Base-by-base conservation (phyloP, 2,888 invertebrate genomes). In the Hesperia comma region DNA sequence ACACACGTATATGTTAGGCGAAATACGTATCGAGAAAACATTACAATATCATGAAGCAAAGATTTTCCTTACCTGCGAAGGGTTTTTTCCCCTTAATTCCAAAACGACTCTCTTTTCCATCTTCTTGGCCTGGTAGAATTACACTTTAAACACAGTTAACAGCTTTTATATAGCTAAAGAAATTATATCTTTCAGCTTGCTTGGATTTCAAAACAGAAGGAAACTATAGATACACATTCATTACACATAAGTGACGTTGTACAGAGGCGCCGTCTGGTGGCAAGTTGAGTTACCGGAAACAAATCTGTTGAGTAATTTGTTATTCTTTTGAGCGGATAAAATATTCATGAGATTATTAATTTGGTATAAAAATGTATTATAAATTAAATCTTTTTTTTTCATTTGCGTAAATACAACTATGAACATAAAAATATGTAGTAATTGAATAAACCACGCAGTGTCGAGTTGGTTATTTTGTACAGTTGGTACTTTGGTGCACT, bases 21-120 rank as follows among this genome's bases (percentile, higher is more conserved):
- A 90, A 91, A 91, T 92, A 91, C 87, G 88, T 92, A 92, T 92
- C 90, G 92, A 92, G 90, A 90, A 92, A 92, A 92, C 92, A 92
- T 90, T 90, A 87, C 88, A 85, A 83, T 86, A 85, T 70, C 87
- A 80, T 76, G 83, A 85, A 86, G 86, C 84, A 81, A 78, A 74
- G 75, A 82, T 81, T 82, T 26, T 77, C 64, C 85, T 95, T 95
- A 99, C 99, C 95, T 98, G 96, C 86, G 95, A 95, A 79, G 98
- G 96, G 88, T 95, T 95, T 88, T 96, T 95, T 90, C 98, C 98
- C 86, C 98, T 95, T 93, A 97, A 96, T 94, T 99, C 99, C 87
- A 98, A 94, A 86, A 97, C 97, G 94, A 99, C 96, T 93, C 99
- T 96, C 91, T 98, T 98, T 94, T 98, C 98, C 98, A 98, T 98